A percentile compares a stretch with the other conserved stretches of the same genome.
phyloP scores from a whole-genome alignment of 1,140 invertebrate genomes.

The Cotesia vestalis region DNA sequence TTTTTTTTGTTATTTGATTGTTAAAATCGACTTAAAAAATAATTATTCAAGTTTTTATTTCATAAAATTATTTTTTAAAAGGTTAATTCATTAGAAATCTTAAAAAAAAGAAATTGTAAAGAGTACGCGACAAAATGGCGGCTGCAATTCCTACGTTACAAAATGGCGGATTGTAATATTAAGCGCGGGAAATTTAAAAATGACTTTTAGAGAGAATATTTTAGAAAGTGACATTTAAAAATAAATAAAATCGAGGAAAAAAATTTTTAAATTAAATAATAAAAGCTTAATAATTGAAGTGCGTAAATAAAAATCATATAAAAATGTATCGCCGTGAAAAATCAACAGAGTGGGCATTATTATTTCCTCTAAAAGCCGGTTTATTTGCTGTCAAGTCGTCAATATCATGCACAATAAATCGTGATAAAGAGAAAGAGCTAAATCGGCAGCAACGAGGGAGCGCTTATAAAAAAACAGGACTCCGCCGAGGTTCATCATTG shows the following conservation, averaged over 20 bases:
- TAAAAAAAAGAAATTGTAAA: no score
- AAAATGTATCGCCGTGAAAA: constrained; percentile 56
- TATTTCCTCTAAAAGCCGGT: constrained; percentile 71
- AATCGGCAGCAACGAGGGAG: constrained; percentile 46
- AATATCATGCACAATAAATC: constrained; percentile 57
- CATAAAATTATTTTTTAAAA: no score
- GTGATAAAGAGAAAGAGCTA: constrained; percentile 47
- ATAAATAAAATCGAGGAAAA: neutral
- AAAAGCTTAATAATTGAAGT: neutral
- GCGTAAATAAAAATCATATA: neutral
- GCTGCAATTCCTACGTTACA: no score
- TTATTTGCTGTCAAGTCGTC: constrained; percentile 70
- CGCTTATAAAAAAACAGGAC: constrained; percentile 55
- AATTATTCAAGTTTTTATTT: no score
- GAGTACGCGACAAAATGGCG: no score
- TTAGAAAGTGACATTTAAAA: neutral
- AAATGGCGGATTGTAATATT: no score
- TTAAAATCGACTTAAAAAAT: no score
- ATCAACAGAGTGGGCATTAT: constrained; percentile 68
- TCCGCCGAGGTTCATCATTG: constrained; percentile 75
- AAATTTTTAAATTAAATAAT: neutral
- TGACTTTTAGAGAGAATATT: no score
- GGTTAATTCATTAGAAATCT: no score
- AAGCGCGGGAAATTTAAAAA: no score
- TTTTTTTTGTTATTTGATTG: no score